These are phyloP conservation scores for Nothoprocta perdicaria DNA, from an alignment of 2,113 vertebrate genomes.

Conservation along the genomic window DNA sequence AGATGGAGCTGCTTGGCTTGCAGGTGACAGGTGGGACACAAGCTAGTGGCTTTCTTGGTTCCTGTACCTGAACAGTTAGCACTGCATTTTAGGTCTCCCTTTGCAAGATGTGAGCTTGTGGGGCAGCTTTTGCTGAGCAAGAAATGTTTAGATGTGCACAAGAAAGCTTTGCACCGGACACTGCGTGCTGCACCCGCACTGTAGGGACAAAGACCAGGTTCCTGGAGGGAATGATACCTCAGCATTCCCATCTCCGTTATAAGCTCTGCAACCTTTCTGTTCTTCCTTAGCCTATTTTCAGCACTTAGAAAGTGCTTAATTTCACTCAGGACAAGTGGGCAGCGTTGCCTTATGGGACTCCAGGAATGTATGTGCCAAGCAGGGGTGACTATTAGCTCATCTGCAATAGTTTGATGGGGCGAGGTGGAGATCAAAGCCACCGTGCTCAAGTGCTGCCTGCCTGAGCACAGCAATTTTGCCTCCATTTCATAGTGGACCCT, in stretches of 20 bases:
- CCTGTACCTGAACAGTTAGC: not conserved
- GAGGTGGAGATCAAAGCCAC: conserved; percentile 53
- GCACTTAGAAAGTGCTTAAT: conserved; percentile 14
- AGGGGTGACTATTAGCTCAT: conserved; percentile 26
- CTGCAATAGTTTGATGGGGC: conserved; percentile 37
- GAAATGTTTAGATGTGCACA: not conserved
- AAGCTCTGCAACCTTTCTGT: conserved; percentile 16
- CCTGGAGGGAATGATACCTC: not conserved
- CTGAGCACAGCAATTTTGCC: not conserved
- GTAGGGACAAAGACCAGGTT: not conserved
- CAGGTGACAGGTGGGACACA: not conserved
- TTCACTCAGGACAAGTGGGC: conserved; percentile 34
- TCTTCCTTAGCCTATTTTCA: conserved; percentile 32
- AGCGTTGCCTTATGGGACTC: conserved; percentile 20
- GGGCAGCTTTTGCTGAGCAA: not conserved
- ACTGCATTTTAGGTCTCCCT: not conserved
- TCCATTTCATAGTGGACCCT: not conserved
- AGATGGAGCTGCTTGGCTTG: not conserved
- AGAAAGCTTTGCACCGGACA: not conserved
- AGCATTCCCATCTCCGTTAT: not conserved
- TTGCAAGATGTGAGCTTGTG: not conserved
- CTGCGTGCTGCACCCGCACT: not conserved
- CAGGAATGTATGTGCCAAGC: conserved; percentile 24
- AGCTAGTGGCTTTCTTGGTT: not conserved
- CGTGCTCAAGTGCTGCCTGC: not conserved